Percentiles rank a stretch among this genome's conserved stretches.
These are phyloP conservation scores for Drosophila lutescens DNA, from an alignment of 2,888 invertebrate species.

Conservation along the genomic window DNA sequence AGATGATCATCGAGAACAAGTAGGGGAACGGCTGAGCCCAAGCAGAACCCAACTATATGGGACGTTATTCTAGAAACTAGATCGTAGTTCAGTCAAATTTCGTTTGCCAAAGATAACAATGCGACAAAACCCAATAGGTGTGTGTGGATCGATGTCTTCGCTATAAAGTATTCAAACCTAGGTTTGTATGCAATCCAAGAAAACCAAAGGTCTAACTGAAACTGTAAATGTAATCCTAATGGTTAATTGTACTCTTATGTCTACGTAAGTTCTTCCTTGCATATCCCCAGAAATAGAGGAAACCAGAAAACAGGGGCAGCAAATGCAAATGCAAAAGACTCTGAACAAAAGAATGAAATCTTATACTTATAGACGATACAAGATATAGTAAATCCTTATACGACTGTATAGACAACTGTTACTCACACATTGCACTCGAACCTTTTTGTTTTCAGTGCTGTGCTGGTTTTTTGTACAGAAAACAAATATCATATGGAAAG, in stretches of 20 bases:
- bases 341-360: constrained; percentile 34
- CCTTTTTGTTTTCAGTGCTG: constrained; percentile 14
- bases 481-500: constrained; percentile 13
- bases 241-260: constrained; percentile 9
- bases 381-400: constrained; percentile 18
- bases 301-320: constrained; percentile 52
- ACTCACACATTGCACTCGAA: constrained; percentile 19
- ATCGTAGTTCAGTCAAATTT: constrained; percentile 39
- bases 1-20: constrained; percentile 96
- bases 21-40: constrained; percentile 83
- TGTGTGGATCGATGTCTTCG: constrained; percentile 19
- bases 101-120: constrained; percentile 29
- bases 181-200: constrained; percentile 1
- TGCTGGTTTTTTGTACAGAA: constrained; percentile 13
- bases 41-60: constrained; percentile 1
- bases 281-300: constrained; percentile 29
- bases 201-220: constrained; percentile 3
- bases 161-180: constrained; percentile 5
- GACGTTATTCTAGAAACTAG: constrained; percentile 17
- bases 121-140: constrained; percentile 28
- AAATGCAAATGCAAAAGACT: constrained; percentile 54
- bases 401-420: constrained; percentile 13
- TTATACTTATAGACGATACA: constrained; percentile 38
- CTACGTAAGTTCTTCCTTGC: constrained; percentile 34
- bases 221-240: constrained; percentile 7